Evolutionary conservation across 1,140 invertebrate genomes (phyloP), one percentile per base, ranked within the genome.

Genomic region (Leucophenga varia): DNA sequence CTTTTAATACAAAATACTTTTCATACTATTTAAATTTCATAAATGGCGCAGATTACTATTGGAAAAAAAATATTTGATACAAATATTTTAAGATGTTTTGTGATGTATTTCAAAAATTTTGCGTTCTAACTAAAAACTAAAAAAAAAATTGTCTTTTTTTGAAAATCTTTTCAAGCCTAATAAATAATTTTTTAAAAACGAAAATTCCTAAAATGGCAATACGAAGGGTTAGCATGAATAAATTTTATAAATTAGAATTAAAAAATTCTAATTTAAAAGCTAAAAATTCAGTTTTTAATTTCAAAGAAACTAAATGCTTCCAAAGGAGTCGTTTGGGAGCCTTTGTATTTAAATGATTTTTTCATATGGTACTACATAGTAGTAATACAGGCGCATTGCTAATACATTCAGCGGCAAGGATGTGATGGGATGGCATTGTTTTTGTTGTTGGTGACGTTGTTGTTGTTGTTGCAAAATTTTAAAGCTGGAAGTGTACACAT

Each of bases 321-420:
- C 16, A 12, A 37, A 18, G 36, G 47, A n/a, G 38, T 45, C 22
- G 35, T 40, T 14, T 19, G 8, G 28, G n/a, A 17, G 18, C 18
- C n/a, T 14, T 22, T 25, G 25, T 35, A 44, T 34, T 52, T 45
- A 47, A 57, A 48, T 48, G 49, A 47, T 54, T 50, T 56, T 46
- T 56, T 47, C 50, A 64, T 58, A 69, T 69, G 64, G 61, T 48
- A 68, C 64, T 69, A 69, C 64, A 68, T 59, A 69, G 64, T 69
- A 69, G 64, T 64, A 61, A 68, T 67, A 67, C 65, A 37, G 47
- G 54, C 61, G 55, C 55, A 48, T 55, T 60, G 64, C 63, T 67
- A 67, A 67, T 67, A 67, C 63, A 68, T 67, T 68, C 56, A 52
- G 64, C 59, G 63, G 63, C 63, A 59, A 54, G 46, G 44, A n/a